phyloP scores from a whole-genome alignment of 2,113 vertebrate species.

The Apteryx mantelli region DNA sequence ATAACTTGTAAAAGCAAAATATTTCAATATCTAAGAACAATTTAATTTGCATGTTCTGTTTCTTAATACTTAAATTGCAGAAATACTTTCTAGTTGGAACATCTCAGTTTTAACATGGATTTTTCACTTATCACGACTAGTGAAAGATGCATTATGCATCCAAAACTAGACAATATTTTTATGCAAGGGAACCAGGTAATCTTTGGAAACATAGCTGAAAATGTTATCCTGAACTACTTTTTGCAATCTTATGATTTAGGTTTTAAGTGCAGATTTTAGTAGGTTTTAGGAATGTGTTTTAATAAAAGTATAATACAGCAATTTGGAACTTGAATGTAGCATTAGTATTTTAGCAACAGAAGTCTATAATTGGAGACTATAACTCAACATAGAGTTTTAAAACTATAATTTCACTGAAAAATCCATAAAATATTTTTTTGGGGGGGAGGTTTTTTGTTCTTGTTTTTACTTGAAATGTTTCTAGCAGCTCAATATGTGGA shows the following conservation, averaged over 20 bases:
- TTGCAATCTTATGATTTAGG: not conserved
- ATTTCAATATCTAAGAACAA: not conserved
- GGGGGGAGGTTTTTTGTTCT: not conserved
- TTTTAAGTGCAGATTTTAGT: not conserved
- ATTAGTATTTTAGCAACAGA: not conserved
- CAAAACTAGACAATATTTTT: not conserved
- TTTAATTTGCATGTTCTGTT: not conserved
- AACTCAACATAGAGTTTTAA: not conserved
- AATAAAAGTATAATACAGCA: not conserved
- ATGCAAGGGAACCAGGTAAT: not conserved
- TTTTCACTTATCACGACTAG: not conserved
- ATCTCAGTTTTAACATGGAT: not conserved
- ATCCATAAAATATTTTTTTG: not conserved
- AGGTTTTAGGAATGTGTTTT: not conserved
- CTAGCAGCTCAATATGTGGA: fast-evolving
- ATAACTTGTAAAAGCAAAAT: not conserved
- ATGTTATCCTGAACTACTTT: not conserved
- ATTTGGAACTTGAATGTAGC: not conserved
- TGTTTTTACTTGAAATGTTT: not conserved
- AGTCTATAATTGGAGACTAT: not conserved
- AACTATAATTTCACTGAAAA: not conserved
- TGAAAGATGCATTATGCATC: not conserved
- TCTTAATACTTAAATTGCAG: not conserved
- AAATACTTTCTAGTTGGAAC: not conserved
- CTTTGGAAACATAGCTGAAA: not conserved